phyloP scores from a whole-genome alignment of 2,888 invertebrate genomes.

The Temnothorax unifasciatus region DNA sequence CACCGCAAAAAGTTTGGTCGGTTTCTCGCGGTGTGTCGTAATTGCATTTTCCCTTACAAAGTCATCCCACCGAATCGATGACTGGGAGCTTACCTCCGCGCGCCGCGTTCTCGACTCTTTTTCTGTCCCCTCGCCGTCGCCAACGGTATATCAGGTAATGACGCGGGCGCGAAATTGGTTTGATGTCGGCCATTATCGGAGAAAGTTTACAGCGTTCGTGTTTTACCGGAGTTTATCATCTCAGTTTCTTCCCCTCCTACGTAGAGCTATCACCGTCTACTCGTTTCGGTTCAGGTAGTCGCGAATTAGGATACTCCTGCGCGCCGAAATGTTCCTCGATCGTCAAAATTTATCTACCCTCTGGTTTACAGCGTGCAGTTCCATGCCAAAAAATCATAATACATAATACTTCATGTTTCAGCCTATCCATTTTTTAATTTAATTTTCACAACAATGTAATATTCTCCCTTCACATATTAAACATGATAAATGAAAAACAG shows the following conservation, averaged over 20 bases:
- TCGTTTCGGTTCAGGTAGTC: conserved; percentile 63
- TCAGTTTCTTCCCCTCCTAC: conserved; percentile 60
- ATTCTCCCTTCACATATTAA: neutral
- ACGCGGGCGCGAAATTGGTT: conserved; percentile 79
- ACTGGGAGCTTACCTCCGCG: conserved; percentile 28
- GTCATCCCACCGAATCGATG: conserved; percentile 50
- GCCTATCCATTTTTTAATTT: neutral
- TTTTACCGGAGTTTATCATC: conserved; percentile 82
- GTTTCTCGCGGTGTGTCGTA: conserved; percentile 35
- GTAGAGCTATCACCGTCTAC: conserved; percentile 65
- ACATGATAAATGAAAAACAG: neutral
- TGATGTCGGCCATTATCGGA: conserved; percentile 82
- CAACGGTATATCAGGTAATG: conserved; percentile 75
- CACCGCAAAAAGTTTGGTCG: conserved; percentile 11
- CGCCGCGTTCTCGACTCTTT: conserved; percentile 49
- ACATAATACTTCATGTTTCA: neutral
- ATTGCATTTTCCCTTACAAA: conserved; percentile 44
- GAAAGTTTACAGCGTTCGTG: conserved; percentile 82
- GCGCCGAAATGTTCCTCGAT: conserved; percentile 59
- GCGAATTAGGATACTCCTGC: conserved; percentile 66
- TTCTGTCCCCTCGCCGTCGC: conserved; percentile 58
- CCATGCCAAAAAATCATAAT: conserved; percentile 20
- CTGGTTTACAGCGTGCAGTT: conserved; percentile 11
- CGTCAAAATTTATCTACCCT: conserved; percentile 61
- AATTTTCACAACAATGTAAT: neutral